Percentiles rank a stretch among this genome's conserved stretches.
Conservation (phyloP, 2,113 vertebrate species). For the Podarcis cretensis region DNA sequence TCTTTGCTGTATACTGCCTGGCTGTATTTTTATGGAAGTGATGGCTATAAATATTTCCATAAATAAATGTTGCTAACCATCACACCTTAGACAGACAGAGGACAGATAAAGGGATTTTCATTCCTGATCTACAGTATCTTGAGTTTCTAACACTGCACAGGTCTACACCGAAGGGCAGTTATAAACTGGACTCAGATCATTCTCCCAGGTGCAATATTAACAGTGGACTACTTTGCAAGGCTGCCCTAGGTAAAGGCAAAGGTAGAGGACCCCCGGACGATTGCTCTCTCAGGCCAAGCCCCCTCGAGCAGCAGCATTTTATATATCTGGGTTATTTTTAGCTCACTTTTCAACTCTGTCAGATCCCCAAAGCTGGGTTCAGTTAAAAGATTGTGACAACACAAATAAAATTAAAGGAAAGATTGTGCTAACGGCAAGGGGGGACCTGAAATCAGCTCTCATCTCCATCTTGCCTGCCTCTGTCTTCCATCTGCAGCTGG, state of each 20-base stretch:
- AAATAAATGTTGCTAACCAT: too few relatives aligned
- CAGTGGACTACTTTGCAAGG: not conserved
- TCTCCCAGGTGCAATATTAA: not conserved
- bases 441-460: not conserved
- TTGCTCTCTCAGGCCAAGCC: not conserved
- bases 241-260: not conserved
- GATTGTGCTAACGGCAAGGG: not conserved
- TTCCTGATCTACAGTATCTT: not conserved
- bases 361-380: not conserved
- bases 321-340: not conserved
- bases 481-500: not conserved
- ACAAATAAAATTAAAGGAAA: not conserved
- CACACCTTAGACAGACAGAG: not conserved
- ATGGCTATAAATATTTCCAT: too few relatives aligned
- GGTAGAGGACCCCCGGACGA: not conserved
- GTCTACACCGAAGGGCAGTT: not conserved
- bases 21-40: too few relatives aligned
- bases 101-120: not conserved
- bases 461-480: not conserved
- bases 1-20: too few relatives aligned
- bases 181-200: not conserved
- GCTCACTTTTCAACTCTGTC: not conserved
- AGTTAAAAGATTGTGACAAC: not conserved
- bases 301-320: not conserved
- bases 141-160: too few relatives aligned